Conservation (phyloP, 1,140 invertebrate genomes). For the Panagrolaimus sp. region DNA sequence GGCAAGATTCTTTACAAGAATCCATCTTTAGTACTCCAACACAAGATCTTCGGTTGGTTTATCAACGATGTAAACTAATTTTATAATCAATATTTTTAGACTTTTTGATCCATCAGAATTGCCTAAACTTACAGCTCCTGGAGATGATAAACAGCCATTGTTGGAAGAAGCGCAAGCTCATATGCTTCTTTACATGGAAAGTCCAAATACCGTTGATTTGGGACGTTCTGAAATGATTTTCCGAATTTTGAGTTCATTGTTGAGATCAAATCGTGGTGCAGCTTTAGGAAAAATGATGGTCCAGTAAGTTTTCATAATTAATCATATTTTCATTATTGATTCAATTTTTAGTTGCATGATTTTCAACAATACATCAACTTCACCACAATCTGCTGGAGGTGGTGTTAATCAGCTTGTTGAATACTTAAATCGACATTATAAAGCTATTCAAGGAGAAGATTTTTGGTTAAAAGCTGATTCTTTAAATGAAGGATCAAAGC, state of each 20-base stretch:
- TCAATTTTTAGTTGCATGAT: constrained; percentile 41
- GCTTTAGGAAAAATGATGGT: constrained; percentile 46
- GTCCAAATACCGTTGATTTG: constrained; percentile 54
- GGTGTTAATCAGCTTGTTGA: constrained; percentile 41
- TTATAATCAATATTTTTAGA: constrained; percentile 24
- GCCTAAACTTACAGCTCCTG: constrained; percentile 47
- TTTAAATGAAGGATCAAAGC: constrained; percentile 16
- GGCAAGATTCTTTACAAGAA: constrained; percentile 57
- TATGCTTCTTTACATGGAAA: constrained; percentile 56
- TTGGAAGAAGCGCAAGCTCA: constrained; percentile 57
- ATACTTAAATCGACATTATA: constrained; percentile 47
- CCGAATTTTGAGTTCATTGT: constrained; percentile 42
- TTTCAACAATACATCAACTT: constrained; percentile 46
- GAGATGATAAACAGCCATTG: constrained; percentile 50
- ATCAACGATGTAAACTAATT: background rate
- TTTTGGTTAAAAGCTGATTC: constrained; percentile 45
- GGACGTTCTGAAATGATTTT: constrained; percentile 53
- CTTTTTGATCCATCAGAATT: constrained; percentile 54
- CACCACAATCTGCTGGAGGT: background rate
- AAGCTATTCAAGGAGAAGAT: constrained; percentile 53
- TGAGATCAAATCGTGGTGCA: constrained; percentile 32
- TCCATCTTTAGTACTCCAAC: constrained; percentile 55
- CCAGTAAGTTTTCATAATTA: constrained; percentile 26
- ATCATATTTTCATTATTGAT: background rate
- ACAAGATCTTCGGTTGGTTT: constrained; percentile 42